Evolutionary conservation across 2,797 vertebrate species (phyloP).

Genomic region (Hozukius guyotensis): DNA sequence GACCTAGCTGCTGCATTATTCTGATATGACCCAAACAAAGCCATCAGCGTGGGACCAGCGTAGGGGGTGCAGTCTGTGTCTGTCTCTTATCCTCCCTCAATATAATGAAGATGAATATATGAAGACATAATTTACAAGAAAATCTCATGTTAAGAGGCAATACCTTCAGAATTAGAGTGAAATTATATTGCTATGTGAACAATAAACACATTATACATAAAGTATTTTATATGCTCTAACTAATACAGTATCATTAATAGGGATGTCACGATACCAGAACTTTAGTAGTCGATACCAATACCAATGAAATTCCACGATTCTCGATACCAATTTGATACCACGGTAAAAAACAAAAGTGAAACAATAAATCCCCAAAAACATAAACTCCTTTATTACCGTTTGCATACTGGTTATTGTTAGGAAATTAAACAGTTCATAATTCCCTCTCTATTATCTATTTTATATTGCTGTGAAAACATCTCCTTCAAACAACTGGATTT

Average conservation of each 20-base stretch:
- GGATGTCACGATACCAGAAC: too few relatives aligned
- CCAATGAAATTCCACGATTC: too few relatives aligned
- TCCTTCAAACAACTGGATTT: too few relatives aligned
- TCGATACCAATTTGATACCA: too few relatives aligned
- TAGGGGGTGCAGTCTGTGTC: conserved; percentile 36
- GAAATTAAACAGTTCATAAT: too few relatives aligned
- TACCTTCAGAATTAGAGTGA: neutral
- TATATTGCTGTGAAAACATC: too few relatives aligned
- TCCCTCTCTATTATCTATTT: too few relatives aligned
- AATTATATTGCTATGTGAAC: neutral
- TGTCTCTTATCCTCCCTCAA: conserved; percentile 5
- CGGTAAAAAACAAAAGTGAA: too few relatives aligned
- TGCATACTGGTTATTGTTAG: too few relatives aligned
- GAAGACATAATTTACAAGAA: neutral
- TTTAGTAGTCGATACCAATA: too few relatives aligned
- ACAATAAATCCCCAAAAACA: too few relatives aligned
- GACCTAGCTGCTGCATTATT: conserved; percentile 70
- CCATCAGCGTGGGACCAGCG: conserved; percentile 61
- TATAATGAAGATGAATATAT: conserved; percentile 13
- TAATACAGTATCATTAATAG: neutral
- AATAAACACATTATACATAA: neutral
- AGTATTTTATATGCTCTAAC: neutral
- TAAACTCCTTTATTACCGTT: too few relatives aligned
- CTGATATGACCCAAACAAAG: conserved; percentile 78
- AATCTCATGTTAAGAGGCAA: neutral